Conservation (phyloP, 2,797 vertebrate species). For the Falco peregrinus region DNA sequence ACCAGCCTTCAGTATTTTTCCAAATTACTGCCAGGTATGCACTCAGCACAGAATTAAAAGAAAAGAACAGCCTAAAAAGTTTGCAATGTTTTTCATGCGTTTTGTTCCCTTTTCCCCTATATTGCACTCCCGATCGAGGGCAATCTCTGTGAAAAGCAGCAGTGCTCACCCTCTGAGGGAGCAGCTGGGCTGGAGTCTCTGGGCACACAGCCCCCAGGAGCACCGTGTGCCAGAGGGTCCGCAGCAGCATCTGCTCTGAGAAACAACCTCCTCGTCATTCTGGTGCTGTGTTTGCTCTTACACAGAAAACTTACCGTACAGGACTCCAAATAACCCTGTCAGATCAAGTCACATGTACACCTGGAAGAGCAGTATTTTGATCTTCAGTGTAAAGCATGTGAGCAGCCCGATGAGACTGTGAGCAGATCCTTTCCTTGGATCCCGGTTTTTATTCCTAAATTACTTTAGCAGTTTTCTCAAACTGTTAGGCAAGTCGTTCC, state of each 20-base stretch:
- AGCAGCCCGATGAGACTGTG: background rate
- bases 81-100: accelerated
- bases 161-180: accelerated
- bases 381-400: background rate
- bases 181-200: accelerated
- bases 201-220: accelerated
- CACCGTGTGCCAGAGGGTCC: accelerated
- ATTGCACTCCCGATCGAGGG: accelerated
- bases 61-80: background rate
- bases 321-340: background rate
- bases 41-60: background rate
- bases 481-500: background rate
- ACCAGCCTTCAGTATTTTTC: background rate
- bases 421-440: background rate
- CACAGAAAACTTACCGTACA: background rate
- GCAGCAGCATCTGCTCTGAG: accelerated
- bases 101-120: background rate
- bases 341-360: accelerated
- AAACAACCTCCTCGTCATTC: accelerated
- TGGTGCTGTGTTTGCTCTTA: accelerated
- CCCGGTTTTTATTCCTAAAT: background rate
- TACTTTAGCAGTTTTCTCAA: background rate
- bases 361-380: background rate
- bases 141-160: accelerated
- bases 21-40: background rate